These are phyloP conservation scores for Caenorhabditis afra DNA, from an alignment of 2,888 invertebrate species.

Conservation along the genomic window DNA sequence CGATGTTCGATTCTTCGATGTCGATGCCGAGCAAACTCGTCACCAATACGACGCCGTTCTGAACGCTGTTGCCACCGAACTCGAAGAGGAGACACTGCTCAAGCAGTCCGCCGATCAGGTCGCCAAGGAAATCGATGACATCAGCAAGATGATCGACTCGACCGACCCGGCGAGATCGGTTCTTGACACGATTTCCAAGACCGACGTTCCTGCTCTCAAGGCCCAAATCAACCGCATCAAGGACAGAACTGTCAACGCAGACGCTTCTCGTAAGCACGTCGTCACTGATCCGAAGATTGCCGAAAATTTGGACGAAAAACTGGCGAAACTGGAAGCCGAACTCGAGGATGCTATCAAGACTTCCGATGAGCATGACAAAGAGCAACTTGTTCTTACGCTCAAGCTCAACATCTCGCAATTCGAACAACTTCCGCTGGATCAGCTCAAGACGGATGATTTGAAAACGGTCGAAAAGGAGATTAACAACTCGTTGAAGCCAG, in stretches of 20 bases:
- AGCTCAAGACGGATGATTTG: conserved; percentile 36
- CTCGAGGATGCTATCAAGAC: conserved; percentile 42
- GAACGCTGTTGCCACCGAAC: conserved; percentile 54
- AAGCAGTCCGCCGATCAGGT: conserved; percentile 48
- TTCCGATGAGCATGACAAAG: conserved; percentile 22
- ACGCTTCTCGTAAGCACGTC: conserved; percentile 33
- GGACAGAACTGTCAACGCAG: conserved; percentile 29
- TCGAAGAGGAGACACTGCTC: conserved; percentile 62
- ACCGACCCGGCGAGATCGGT: conserved; percentile 6
- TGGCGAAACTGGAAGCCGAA: conserved; percentile 25
- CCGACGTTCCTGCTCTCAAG: conserved; percentile 35
- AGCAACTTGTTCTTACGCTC: conserved; percentile 1
- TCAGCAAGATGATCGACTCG: conserved; percentile 27
- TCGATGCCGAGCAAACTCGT: conserved; percentile 71
- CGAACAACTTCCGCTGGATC: conserved; percentile 11
- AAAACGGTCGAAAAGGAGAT: conserved; percentile 25
- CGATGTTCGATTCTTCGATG: conserved; percentile 68
- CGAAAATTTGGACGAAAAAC: conserved; percentile 46
- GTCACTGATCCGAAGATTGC: conserved; percentile 23
- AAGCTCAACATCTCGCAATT: conserved; percentile 13
- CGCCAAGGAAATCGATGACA: conserved; percentile 45
- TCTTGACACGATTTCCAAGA: conserved; percentile 12
- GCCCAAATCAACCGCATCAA: conserved; percentile 43
- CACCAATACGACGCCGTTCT: conserved; percentile 69
- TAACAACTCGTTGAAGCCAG: conserved; percentile 20